Percentiles rank a stretch among this genome's conserved stretches.
These are phyloP conservation scores for Folsomia manolachei DNA, from an alignment of 2,888 invertebrate genomes.

Conservation along the genomic window DNA sequence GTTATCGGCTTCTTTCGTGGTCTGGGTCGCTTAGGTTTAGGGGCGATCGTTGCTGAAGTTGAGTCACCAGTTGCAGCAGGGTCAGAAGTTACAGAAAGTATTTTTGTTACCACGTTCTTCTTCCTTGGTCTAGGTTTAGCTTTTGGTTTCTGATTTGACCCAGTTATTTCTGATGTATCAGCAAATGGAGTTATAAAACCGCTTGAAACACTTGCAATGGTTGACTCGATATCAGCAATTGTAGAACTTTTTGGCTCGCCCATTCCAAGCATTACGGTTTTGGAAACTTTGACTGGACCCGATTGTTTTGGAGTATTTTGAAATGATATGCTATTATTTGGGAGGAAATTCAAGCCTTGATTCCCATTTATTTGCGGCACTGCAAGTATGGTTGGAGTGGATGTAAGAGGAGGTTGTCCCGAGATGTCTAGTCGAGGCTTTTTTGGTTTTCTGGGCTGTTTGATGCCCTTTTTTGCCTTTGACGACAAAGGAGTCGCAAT, in stretches of 20 bases:
- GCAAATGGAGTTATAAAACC: neutral
- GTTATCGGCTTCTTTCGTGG: neutral
- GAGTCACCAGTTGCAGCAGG: neutral
- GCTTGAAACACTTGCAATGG: neutral
- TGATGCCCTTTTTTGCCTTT: neutral
- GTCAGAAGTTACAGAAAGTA: neutral
- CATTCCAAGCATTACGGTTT: constrained; percentile 18
- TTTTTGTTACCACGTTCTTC: neutral
- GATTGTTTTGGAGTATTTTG: constrained; percentile 1
- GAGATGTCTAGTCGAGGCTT: neutral
- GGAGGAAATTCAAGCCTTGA: neutral
- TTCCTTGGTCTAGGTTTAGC: neutral
- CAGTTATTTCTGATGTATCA: neutral
- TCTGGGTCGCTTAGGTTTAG: neutral
- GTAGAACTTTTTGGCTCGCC: neutral
- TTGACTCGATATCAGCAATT: neutral
- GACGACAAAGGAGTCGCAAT: neutral
- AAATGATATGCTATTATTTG: constrained; percentile 10
- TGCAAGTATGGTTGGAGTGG: constrained; percentile 4
- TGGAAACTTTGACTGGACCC: constrained; percentile 21
- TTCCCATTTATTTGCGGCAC: constrained; percentile 7
- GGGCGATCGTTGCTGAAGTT: neutral
- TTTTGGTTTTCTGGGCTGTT: neutral
- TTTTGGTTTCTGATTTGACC: constrained; percentile 15
- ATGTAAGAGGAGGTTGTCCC: neutral